These are phyloP conservation scores for Mustela lutreola DNA, from an alignment of 2,113 vertebrate genomes.

Conservation along the genomic window DNA sequence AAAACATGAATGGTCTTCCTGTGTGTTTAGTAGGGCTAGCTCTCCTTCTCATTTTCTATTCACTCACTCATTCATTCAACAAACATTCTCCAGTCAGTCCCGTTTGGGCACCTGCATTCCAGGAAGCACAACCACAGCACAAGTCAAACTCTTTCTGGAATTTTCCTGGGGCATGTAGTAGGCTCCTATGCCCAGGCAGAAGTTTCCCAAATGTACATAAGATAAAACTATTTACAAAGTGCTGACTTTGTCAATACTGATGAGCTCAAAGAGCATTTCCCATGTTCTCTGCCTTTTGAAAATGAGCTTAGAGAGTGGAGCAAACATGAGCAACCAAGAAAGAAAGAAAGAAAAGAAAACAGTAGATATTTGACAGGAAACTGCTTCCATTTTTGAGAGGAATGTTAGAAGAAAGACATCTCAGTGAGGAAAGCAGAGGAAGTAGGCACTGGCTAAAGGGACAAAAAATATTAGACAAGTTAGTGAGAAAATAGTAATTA, in stretches of 20 bases:
- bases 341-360: background rate
- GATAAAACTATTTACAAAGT: conserved; percentile 9
- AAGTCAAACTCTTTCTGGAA: background rate
- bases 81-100: conserved; percentile 21
- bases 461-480: background rate
- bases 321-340: background rate
- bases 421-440: background rate
- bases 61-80: conserved; percentile 46
- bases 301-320: conserved; percentile 40
- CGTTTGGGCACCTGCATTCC: background rate
- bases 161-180: background rate
- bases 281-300: conserved; percentile 23
- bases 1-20: conserved; percentile 54
- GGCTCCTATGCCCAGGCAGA: background rate
- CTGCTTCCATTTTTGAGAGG: background rate
- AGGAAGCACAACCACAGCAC: background rate
- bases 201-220: fast-evolving
- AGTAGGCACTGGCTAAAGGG: background rate
- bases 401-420: background rate
- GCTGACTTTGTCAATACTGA: conserved; percentile 28
- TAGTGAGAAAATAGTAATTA: background rate
- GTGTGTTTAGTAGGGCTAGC: background rate
- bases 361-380: background rate
- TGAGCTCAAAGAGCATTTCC: conserved; percentile 35
- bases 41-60: background rate